phyloP scores from a whole-genome alignment of 2,113 vertebrate genomes.

The Herpetotheres cachinnans region DNA sequence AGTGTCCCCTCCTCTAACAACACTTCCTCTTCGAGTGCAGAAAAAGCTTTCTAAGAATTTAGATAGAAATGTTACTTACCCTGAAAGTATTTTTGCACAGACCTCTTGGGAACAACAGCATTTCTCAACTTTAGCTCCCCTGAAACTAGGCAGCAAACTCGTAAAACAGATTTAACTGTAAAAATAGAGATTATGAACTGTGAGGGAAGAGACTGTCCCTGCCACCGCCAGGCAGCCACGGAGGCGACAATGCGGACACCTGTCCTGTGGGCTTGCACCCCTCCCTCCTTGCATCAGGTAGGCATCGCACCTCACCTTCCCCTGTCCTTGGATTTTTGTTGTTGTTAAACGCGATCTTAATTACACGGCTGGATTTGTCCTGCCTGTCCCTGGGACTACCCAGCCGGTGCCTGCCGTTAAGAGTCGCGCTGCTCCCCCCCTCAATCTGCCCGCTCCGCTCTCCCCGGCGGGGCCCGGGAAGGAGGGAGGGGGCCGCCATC shows the following conservation, averaged over 20 bases:
- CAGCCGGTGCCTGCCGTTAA: neutral
- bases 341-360: neutral
- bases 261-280: neutral
- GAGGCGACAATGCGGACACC: neutral
- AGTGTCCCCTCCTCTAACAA: neutral
- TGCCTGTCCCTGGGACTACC: neutral
- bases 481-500: slow-evolving; percentile 11
- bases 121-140: neutral
- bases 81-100: neutral
- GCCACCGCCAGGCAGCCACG: neutral
- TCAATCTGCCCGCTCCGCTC: neutral
- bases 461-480: neutral
- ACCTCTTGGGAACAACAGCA: neutral
- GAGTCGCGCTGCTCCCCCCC: neutral
- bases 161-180: neutral
- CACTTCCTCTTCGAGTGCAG: neutral
- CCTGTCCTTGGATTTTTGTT: neutral
- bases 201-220: neutral
- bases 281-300: neutral
- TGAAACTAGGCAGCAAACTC: neutral
- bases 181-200: neutral
- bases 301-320: neutral
- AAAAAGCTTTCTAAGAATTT: slow-evolving; percentile 4
- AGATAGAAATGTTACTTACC: neutral
- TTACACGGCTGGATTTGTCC: neutral